Percentiles rank a stretch among this genome's conserved stretches.
Evolutionary conservation across 1,140 invertebrate species (phyloP).

Genomic region (Microplitis mediator): DNA sequence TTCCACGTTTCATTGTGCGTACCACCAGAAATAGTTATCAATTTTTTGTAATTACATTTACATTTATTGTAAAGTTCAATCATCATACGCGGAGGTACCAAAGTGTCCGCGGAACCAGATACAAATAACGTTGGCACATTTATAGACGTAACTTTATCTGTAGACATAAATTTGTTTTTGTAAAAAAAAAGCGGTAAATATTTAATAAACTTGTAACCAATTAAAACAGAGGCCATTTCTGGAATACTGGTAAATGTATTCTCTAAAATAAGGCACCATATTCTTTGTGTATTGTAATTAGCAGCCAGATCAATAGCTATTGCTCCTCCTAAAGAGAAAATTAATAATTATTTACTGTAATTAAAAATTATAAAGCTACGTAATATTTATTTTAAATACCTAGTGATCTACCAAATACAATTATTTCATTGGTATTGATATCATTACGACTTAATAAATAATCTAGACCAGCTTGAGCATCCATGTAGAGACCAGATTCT

Average conservation of each 20-base stretch:
- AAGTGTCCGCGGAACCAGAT: constrained; percentile 79
- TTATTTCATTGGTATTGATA: constrained; percentile 82
- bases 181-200: constrained; percentile 78
- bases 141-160: constrained; percentile 72
- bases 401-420: constrained; percentile 92
- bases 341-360: not conserved
- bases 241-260: constrained; percentile 96
- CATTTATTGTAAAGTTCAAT: constrained; percentile 74
- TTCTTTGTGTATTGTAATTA: constrained; percentile 72
- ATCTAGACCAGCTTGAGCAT: constrained; percentile 86
- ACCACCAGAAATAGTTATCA: constrained; percentile 75
- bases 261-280: constrained; percentile 88
- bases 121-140: constrained; percentile 77
- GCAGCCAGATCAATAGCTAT: constrained; percentile 85
- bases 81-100: constrained; percentile 90
- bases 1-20: constrained; percentile 91
- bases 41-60: constrained; percentile 71
- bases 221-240: constrained; percentile 82
- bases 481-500: constrained; percentile 85
- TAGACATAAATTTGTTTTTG: constrained; percentile 82
- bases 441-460: constrained; percentile 81
- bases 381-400: constrained; percentile 61
- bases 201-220: constrained; percentile 72
- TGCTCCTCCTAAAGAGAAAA: constrained; percentile 72
- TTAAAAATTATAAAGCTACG: not conserved